Base-by-base conservation (phyloP, 1,140 invertebrate species). In the Stegodyphus dumicola region DNA sequence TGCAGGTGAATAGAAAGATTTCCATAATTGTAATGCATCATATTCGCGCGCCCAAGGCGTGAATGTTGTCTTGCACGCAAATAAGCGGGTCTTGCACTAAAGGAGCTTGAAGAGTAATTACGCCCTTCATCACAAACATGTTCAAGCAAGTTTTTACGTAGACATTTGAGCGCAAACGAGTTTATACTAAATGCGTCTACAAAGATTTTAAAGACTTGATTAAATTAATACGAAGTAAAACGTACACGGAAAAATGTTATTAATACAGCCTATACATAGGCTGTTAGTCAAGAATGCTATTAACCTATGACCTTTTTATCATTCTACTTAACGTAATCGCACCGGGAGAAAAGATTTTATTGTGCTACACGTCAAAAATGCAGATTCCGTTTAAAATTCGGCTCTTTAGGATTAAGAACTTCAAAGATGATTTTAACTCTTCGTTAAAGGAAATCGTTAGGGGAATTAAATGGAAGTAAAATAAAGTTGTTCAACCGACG, bases 1-100 rank as follows among this genome's bases (percentile, higher is more conserved):
- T 15, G n/a, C 48, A 11, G 53, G 17, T 75, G 51, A 33, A 49
- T n/a, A 77, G 75, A 77, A 77, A 48, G 60, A 49, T 77, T 49
- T 51, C 10, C 51, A n/a, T n/a, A 51, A n/a, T 56, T 49, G 60
- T 52, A 7, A 77, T 65, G 75, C 48, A 51, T 65, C 15, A 77
- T 51, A 66, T 52, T 75, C 53, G 73, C 73, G 73, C 73, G 51
- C 53, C 52, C 18, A n/a, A 54, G 17, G 73, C 73, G 73, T 56
- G 73, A 75, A 75, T 75, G 52, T 53, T n/a, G 13, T 54, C 52
- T 75, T 7, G 33, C 60, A 77, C 60, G 60, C 75, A 77, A 77
- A 77, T 77, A 77, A 77, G 48, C 60, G 11, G 15, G 33, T 75
- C 48, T 75, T 53, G 9, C 18, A 48, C 18, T 15, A 52, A 7